These are phyloP conservation scores for Pachyseris speciosa DNA, from an alignment of 64 coral and sea anemone genomes.

Conservation along the genomic window DNA sequence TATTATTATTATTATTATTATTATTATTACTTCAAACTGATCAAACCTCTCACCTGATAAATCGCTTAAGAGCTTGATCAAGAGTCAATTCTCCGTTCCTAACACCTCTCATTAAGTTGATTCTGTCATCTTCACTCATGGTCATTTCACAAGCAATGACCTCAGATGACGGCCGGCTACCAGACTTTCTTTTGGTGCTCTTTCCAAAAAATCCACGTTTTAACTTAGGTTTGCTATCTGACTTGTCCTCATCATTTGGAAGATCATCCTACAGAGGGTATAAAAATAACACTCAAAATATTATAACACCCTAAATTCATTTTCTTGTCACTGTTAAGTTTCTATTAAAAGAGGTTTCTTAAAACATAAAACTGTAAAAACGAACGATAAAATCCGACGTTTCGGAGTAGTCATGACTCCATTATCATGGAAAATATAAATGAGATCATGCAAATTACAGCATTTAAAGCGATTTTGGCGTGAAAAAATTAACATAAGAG, in stretches of 20 bases:
- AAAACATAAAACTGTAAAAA: too few species aligned
- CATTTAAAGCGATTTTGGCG: too few species aligned
- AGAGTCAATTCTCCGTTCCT: slow-evolving; percentile 74
- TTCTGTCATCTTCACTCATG: slow-evolving; percentile 95
- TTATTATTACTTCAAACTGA: too few species aligned
- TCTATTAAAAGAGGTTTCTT: too few species aligned
- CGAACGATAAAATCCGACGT: too few species aligned
- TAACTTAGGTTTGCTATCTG: slow-evolving; percentile 47
- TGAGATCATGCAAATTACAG: too few species aligned
- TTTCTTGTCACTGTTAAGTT: too few species aligned
- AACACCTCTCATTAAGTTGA: slow-evolving; percentile 84
- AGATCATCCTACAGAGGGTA: slow-evolving; percentile 10
- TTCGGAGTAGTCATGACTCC: too few species aligned
- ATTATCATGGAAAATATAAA: too few species aligned
- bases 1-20: too few species aligned
- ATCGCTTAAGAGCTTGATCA: slow-evolving; percentile 78
- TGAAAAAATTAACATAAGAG: too few species aligned
- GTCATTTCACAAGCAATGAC: slow-evolving; percentile 83
- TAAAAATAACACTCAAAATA: background rate
- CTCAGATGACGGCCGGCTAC: slow-evolving; percentile 73
- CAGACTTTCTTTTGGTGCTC: slow-evolving; percentile 74
- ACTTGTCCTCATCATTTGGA: slow-evolving; percentile 47
- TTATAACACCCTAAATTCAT: too few species aligned
- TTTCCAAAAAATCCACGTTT: slow-evolving; percentile 82
- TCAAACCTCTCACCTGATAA: slow-evolving; percentile 53